Base-by-base conservation (phyloP, 2,888 invertebrate genomes). In the Chironomus riparius region DNA sequence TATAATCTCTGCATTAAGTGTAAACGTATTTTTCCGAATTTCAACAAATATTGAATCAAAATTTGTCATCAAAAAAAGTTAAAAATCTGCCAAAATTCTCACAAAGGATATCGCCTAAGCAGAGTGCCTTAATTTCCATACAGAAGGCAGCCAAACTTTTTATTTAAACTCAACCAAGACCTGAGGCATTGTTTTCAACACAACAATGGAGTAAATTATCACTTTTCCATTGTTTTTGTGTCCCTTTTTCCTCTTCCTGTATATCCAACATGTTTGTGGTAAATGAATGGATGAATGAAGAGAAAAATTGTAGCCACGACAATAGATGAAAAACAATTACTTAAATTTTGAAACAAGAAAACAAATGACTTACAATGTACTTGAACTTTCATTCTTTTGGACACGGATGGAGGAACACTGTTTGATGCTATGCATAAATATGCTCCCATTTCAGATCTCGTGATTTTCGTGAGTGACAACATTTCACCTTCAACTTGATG, bases 381-480 rank as follows among this genome's bases (percentile, higher is more conserved):
- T 85, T 93, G 93, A 77, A 94, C 88, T 91, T 93, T 93, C 88
- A 94, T 92, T 83, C 94, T 87, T 85, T 94, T 94, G 18, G 65
- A 65, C 82, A 94, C 94, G 65, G 93, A 90, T 48, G 94, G 94
- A 47, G 94, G 94, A 22, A 94, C 92, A 65, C 93, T 93, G 82
- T 94, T 94, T 79, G 92, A 92, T 22, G 68, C 69, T 84, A 94
- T 93, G 85, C 94, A 94, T 80, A 94, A 87, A 84, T 94, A 94
- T 76, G 92, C 91, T 74, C 93, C 93, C 93, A 94, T 93, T 86
- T 95, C 94, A 71, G 93, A 93, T 79, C 94, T 88, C 78, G 94
- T 94, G 82, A 95, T 92, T 86, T 94, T 94, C 76, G 92, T 91
- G 81, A 95, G 86, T 80, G 90, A 90, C 80, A 94, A 87, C 80